Evolutionary conservation across 2,888 invertebrate genomes (phyloP), one percentile per base, ranked within the genome.

Genomic region (Beris chalybata): DNA sequence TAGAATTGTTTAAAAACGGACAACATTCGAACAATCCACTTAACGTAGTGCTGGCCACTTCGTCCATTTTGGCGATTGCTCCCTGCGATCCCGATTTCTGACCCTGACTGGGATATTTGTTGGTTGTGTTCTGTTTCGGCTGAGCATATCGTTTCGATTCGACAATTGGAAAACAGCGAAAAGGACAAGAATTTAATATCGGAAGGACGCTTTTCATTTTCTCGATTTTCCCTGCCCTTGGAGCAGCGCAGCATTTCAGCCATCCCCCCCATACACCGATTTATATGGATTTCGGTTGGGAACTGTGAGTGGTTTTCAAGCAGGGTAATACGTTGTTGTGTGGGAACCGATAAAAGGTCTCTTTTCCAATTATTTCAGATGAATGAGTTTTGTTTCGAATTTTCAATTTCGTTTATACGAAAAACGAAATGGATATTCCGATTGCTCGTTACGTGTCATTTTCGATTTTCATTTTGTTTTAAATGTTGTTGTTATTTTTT

Each of bases 351-450:
- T 72, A 71, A 71, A 71, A 69, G 66, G 66, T 67, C 69, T 70
- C 71, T 70, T 73, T 74, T 72, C 72, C 73, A 74, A 74, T 74
- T 74, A 74, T 74, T 74, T 66, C 73, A 71, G 73, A 71, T 73
- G 74, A 74, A 74, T 73, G 72, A 70, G 70, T 73, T 73, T 72
- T 70, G 69, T 70, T 69, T 71, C 67, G 65, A 71, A 63, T 69
- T 70, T 70, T 68, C 44, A 47, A 50, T 52, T 59, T 22, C 53
- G 54, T 54, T 55, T 47, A 61, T 50, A 65, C 58, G 65, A 7
- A 38, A 38, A 67, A 58, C 52, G 53, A 58, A 64, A 67, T 64
- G 64, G 67, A 67, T 54, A 58, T 58, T 58, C 57, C 54, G 63
- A 58, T 58, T 64, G 67, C 64, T 67, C 64, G 64, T 64, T 64